These are phyloP conservation scores for Acleris emargana DNA, from an alignment of 2,888 invertebrate species.

Conservation along the genomic window DNA sequence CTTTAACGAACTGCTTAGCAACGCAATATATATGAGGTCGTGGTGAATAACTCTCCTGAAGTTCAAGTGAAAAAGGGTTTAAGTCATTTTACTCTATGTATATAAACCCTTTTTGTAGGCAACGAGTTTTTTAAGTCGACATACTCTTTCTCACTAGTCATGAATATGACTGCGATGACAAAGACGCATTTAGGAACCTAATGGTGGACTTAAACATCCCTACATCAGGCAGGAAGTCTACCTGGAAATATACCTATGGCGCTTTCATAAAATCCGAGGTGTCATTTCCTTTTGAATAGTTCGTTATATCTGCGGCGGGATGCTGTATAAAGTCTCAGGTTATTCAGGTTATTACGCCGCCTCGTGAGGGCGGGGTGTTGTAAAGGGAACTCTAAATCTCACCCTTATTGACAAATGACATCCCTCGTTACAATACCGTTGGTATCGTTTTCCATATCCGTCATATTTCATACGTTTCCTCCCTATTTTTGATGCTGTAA, in stretches of 20 bases:
- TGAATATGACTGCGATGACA: not conserved
- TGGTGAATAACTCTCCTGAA: too few relatives aligned
- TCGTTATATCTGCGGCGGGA: conserved; percentile 62
- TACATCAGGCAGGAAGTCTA: conserved; percentile 6
- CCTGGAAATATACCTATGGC: conserved; percentile 45
- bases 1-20: too few relatives aligned
- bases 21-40: too few relatives aligned
- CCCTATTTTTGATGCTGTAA: conserved; percentile 52
- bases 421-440: conserved; percentile 62
- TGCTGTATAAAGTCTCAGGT: conserved; percentile 61
- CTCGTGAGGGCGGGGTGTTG: conserved; percentile 47
- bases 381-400: conserved; percentile 66
- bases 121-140: too few relatives aligned
- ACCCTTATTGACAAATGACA: conserved; percentile 70
- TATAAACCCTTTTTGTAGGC: too few relatives aligned
- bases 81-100: too few relatives aligned
- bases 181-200: conserved; percentile 15
- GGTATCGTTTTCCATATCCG: conserved; percentile 59
- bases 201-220: conserved; percentile 21
- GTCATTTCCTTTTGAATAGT: conserved; percentile 74
- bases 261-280: conserved; percentile 70
- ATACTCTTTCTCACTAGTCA: not conserved
- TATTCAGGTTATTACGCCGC: conserved; percentile 62
- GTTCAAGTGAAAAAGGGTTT: too few relatives aligned
- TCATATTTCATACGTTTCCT: conserved; percentile 62